Conservation (phyloP, 2,797 vertebrate species). For the Epinephelus malabaricus region DNA sequence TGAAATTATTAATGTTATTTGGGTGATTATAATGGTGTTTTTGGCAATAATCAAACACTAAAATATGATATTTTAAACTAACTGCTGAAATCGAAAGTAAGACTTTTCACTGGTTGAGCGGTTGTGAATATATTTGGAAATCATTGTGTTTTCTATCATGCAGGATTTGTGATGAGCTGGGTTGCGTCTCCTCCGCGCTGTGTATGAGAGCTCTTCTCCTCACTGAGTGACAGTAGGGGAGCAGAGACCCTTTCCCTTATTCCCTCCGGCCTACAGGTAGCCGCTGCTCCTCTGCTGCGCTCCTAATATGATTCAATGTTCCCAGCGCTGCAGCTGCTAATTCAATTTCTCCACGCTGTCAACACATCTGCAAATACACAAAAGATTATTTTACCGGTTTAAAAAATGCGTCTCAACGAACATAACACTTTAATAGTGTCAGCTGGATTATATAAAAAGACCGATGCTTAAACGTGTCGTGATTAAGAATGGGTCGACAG, state of each 20-base stretch:
- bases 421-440: constrained; percentile 30
- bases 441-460: constrained; percentile 35
- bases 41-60: background rate
- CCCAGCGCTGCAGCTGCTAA: constrained; percentile 59
- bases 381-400: constrained; percentile 28
- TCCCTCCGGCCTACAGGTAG: constrained; percentile 57
- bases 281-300: constrained; percentile 43
- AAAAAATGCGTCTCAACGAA: constrained; percentile 31
- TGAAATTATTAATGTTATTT: background rate
- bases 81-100: background rate
- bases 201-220: background rate
- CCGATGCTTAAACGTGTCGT: constrained; percentile 14
- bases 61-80: background rate
- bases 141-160: background rate
- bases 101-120: background rate
- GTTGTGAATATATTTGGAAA: background rate
- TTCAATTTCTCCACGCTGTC: constrained; percentile 63
- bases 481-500: constrained; percentile 4
- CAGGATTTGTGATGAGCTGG: background rate
- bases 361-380: constrained; percentile 69
- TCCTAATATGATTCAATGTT: constrained; percentile 57
- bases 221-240: constrained; percentile 26
- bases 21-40: background rate
- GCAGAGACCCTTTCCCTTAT: background rate
- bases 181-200: background rate